Evolutionary conservation across 2,888 invertebrate genomes (phyloP).

Genomic region (Mythimna vitellina): DNA sequence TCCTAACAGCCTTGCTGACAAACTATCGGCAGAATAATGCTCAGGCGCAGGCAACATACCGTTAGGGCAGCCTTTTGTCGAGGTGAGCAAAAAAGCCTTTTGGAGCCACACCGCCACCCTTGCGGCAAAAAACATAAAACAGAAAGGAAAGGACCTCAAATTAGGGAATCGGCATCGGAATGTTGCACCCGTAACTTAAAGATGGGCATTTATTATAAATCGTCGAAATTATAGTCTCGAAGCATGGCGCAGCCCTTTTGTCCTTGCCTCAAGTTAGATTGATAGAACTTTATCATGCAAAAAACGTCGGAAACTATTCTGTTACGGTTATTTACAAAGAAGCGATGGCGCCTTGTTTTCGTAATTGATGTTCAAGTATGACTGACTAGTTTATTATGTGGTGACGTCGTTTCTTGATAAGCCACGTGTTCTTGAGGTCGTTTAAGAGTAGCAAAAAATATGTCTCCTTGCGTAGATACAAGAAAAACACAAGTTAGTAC

Average conservation of each 20-base stretch:
- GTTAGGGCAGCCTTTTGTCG: constrained; percentile 87
- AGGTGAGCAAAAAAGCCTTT: constrained; percentile 82
- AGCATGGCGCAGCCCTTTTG: constrained; percentile 66
- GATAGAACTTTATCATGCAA: constrained; percentile 56
- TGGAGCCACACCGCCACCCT: constrained; percentile 82
- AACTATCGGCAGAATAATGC: constrained; percentile 65
- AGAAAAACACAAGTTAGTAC: constrained; percentile 1
- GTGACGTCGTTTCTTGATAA: constrained; percentile 19
- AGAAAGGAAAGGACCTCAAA: constrained; percentile 87
- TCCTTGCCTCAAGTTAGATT: constrained; percentile 62
- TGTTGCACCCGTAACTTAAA: constrained; percentile 86
- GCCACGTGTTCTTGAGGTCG: background rate
- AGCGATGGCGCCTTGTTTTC: constrained; percentile 50
- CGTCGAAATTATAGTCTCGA: constrained; percentile 74
- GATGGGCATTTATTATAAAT: constrained; percentile 76
- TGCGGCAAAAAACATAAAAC: constrained; percentile 86
- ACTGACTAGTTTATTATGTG: constrained; percentile 31
- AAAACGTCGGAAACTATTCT: constrained; percentile 55
- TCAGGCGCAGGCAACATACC: constrained; percentile 76
- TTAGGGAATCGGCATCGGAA: constrained; percentile 85
- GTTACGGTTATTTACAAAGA: constrained; percentile 52
- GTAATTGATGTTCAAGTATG: constrained; percentile 39
- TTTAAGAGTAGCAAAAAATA: background rate
- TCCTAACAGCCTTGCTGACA: constrained; percentile 46
- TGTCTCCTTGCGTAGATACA: background rate